phyloP scores from a whole-genome alignment of 2,113 vertebrate species.

The Mobula birostris region DNA sequence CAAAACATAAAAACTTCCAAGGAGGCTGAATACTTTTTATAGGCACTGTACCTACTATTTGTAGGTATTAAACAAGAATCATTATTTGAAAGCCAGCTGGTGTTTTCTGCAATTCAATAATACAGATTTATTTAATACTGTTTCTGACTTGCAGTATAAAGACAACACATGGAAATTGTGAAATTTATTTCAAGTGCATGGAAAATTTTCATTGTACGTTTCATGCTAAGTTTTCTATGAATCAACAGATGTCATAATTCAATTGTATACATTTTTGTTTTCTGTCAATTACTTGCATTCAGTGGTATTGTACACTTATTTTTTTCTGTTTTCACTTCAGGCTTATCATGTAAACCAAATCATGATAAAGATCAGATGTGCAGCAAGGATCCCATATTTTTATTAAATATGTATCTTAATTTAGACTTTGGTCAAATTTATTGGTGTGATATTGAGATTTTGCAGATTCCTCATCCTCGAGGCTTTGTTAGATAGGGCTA shows the following conservation, averaged over 20 bases:
- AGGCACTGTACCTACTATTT: not conserved
- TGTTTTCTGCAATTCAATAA: not conserved
- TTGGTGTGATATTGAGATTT: not conserved
- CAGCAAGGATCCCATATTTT: not conserved
- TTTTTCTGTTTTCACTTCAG: not conserved
- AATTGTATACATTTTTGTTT: not conserved
- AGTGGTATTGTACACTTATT: not conserved
- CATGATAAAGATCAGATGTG: not conserved
- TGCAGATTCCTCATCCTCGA: not conserved
- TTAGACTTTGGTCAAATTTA: not conserved
- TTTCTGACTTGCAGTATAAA: constrained; percentile 13
- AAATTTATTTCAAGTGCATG: not conserved
- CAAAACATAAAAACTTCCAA: no score
- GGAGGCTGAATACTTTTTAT: no score
- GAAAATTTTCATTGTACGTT: not conserved
- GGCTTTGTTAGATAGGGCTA: not conserved
- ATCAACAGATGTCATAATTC: not conserved
- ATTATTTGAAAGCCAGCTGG: not conserved
- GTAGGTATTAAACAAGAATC: not conserved
- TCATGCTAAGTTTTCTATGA: not conserved
- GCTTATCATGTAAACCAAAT: not conserved
- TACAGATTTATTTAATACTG: not conserved
- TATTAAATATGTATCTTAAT: not conserved
- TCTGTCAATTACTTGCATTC: not conserved
- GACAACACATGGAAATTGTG: not conserved